Evolutionary conservation across 2,113 vertebrate genomes (phyloP).

Genomic region (Progne subis): DNA sequence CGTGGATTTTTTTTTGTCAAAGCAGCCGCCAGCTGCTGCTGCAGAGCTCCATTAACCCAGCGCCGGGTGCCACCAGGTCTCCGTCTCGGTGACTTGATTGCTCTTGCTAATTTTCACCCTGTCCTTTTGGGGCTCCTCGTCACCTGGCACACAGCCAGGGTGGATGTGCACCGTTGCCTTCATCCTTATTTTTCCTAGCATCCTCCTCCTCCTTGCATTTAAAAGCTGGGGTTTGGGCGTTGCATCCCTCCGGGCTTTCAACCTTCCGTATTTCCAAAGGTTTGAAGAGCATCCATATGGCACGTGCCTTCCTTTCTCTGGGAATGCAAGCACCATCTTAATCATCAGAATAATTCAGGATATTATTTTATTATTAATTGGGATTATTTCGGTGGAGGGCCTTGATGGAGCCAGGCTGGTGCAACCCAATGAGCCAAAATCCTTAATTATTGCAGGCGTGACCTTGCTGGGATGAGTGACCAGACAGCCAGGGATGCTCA

Average conservation of each 20-base stretch:
- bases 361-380: not conserved
- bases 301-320: not conserved
- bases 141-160: not conserved
- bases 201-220: not conserved
- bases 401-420: not conserved
- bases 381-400: accelerated
- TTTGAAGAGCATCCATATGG: accelerated
- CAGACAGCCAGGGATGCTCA: not conserved
- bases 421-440: not conserved
- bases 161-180: not conserved
- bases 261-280: accelerated
- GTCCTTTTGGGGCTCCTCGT: not conserved
- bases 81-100: not conserved
- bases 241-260: not conserved
- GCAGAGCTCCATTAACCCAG: slow-evolving; percentile 58
- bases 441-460: not conserved
- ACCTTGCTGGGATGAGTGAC: not conserved
- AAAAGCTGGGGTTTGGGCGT: not conserved
- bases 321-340: accelerated
- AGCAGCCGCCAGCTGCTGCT: not conserved
- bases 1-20: accelerated
- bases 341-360: not conserved
- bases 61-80: not conserved
- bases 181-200: not conserved
- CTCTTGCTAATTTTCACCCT: not conserved